Evolutionary conservation across 2,797 vertebrate genomes (phyloP), one percentile per base, ranked within the genome.

Genomic region (Anolis apletophallus): DNA sequence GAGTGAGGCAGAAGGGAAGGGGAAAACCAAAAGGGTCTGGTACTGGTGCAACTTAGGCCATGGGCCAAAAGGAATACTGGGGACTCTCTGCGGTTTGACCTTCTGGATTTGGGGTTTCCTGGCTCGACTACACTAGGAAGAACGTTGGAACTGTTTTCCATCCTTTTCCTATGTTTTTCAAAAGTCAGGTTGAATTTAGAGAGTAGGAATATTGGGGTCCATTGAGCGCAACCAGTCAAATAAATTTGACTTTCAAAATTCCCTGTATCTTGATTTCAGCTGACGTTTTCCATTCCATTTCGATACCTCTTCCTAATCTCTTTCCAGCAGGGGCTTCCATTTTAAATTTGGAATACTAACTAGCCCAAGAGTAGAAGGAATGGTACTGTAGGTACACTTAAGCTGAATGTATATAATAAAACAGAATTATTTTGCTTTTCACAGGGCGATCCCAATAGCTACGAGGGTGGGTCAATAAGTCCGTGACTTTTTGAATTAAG

Each of bases 341-440:
- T 8, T 88, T 89, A 87, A 67, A 3, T 78, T 85, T 69, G 92
- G 67, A 88, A 92, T 91, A 90, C 84, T 74, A 90, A 93, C 82
- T 32, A 12, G 79, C 83, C 81, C 74, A 77, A 80, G 71, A 34
- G 92, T 84, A 90, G 52, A 86, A 17, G 5, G 69, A 81, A 81
- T 10, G 50, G 40, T 69, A n/a, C n/a, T n/a, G n/a, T n/a, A 46
- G 82, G 81, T 82, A 76, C 29, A 87, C 36, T 86, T 80, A 85
- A 85, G 69, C 80, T 77, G 40, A 13, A 83, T 75, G 36, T 85
- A 12, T 88, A 79, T 88, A 81, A 75, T 21, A 13, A 85, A 93
- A 69, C 50, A 80, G 85, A 83, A 90, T 83, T 34, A 72, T 14
- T 36, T 72, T 71, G 23, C 50, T 68, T 55, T 75, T 55, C 64